Evolutionary conservation across 2,797 vertebrate species (phyloP).

Genomic region (Myotis vivesi): DNA sequence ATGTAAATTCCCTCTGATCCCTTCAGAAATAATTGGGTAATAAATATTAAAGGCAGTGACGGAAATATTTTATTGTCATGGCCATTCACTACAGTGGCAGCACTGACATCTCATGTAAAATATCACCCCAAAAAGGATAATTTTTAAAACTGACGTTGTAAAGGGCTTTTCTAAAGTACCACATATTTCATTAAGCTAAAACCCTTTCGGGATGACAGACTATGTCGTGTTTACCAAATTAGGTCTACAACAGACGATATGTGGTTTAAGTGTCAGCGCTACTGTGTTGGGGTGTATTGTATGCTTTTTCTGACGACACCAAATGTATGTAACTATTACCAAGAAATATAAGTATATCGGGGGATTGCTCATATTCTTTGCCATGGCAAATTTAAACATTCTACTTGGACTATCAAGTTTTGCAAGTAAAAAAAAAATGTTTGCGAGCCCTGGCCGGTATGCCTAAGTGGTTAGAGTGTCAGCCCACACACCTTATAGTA

Average conservation of each 20-base stretch:
- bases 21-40: slow-evolving; percentile 29
- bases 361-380: neutral
- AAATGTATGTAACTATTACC: neutral
- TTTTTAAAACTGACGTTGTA: slow-evolving; percentile 23
- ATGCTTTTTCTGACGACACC: neutral
- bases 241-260: neutral
- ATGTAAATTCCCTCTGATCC: neutral
- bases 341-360: neutral
- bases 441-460: neutral
- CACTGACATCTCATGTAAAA: neutral
- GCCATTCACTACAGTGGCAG: neutral
- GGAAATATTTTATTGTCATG: neutral
- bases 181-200: slow-evolving; percentile 35
- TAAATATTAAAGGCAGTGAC: neutral
- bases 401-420: slow-evolving; percentile 22
- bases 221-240: neutral
- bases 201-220: neutral
- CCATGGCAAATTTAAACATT: slow-evolving; percentile 27
- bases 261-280: neutral
- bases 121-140: neutral
- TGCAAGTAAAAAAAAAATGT: slow-evolving; percentile 10
- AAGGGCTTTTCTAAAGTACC: neutral
- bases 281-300: neutral
- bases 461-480: too few relatives aligned
- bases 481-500: neutral